Evolutionary conservation across 1,140 invertebrate genomes (phyloP).

Genomic region (Carposina sasakii): DNA sequence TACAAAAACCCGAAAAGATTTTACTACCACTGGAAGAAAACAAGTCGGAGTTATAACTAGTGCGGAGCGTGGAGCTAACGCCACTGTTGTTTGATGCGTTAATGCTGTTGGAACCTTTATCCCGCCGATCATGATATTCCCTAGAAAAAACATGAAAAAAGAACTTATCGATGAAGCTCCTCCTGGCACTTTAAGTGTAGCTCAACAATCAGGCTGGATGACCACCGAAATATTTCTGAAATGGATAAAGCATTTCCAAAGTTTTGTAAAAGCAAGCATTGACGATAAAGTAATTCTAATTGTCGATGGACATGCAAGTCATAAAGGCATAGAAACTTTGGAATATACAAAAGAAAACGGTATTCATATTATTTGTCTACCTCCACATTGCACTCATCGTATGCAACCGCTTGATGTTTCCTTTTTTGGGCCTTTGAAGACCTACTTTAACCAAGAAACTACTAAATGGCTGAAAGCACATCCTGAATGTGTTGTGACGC

Average conservation of each 20-base stretch:
- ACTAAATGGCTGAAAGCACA: conserved; percentile 3
- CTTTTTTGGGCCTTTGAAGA: not conserved
- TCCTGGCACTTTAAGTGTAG: not conserved
- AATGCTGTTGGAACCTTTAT: not conserved
- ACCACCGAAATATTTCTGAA: not conserved
- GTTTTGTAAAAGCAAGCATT: not conserved
- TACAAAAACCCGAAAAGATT: not conserved
- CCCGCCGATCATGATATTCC: not conserved
- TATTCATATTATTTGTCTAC: not conserved
- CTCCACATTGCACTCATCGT: conserved; percentile 3
- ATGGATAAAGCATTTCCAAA: not conserved
- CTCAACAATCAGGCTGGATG: not conserved
- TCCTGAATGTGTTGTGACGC: not conserved
- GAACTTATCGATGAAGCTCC: not conserved
- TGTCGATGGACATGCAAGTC: not conserved
- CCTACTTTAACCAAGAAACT: not conserved
- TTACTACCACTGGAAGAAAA: not conserved
- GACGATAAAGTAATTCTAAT: not conserved
- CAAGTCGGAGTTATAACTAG: not conserved
- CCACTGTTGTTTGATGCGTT: not conserved
- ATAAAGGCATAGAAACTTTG: not conserved
- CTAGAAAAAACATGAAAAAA: not conserved
- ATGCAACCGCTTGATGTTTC: conserved; percentile 4
- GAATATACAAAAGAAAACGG: not conserved
- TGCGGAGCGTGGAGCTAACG: not conserved